Conservation (phyloP, 1,140 invertebrate genomes). For the Orchestia grillus region DNA sequence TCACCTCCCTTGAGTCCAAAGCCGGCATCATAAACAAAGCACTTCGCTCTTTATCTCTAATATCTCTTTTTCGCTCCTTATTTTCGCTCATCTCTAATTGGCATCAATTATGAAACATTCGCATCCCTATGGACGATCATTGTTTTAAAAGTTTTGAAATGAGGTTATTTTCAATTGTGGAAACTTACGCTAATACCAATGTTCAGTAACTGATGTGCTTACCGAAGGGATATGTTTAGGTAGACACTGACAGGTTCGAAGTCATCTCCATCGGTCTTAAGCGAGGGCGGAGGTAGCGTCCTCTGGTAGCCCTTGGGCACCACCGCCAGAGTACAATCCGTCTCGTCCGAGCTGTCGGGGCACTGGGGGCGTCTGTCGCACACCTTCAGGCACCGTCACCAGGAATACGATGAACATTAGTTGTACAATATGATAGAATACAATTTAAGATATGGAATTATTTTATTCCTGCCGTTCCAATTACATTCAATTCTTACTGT, state of each 20-base stretch:
- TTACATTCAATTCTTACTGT: too few relatives aligned
- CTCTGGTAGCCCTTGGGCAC: conserved; percentile 44
- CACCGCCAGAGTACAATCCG: conserved; percentile 32
- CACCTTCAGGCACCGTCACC: not conserved
- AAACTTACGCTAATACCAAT: not conserved
- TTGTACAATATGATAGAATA: not conserved
- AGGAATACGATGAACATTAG: not conserved
- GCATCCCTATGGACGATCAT: too few relatives aligned
- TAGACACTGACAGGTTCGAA: conserved; percentile 29
- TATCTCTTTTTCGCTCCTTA: too few relatives aligned
- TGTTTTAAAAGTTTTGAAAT: too few relatives aligned
- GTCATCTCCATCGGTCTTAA: not conserved
- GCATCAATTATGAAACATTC: too few relatives aligned
- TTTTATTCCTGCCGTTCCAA: too few relatives aligned
- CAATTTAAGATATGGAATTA: not conserved
- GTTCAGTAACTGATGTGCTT: not conserved
- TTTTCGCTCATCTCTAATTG: too few relatives aligned
- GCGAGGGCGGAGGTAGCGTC: conserved; percentile 47
- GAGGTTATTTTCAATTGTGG: not conserved
- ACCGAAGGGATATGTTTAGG: conserved; percentile 52
- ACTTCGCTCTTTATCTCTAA: too few relatives aligned
- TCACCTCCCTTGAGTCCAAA: too few relatives aligned
- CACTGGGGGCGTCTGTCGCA: conserved; percentile 53
- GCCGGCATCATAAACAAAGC: too few relatives aligned
- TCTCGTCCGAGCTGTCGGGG: conserved; percentile 53